phyloP scores from a whole-genome alignment of 2,888 invertebrate genomes.

The Trichopria drosophilae region DNA sequence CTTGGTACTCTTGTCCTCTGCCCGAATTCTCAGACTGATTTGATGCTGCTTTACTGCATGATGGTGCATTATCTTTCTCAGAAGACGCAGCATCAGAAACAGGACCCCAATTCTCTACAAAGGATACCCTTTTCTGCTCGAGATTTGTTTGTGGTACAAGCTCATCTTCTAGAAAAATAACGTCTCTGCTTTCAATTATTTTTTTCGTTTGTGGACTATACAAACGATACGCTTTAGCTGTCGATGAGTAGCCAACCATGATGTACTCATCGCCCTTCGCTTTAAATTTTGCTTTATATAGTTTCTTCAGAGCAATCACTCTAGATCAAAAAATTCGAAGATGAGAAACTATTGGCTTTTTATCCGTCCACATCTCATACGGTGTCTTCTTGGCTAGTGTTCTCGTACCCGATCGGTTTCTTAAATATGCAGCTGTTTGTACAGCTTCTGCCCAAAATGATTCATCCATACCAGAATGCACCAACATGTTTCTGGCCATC shows the following conservation, averaged over 20 bases:
- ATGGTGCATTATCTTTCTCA: background rate
- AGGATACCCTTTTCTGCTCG: background rate
- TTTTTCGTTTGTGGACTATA: no score
- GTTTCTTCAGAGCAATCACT: slow-evolving; percentile 1
- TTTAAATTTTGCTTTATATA: slow-evolving; percentile 1
- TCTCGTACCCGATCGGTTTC: slow-evolving; percentile 3
- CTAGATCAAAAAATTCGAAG: background rate
- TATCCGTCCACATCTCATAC: background rate
- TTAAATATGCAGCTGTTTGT: background rate
- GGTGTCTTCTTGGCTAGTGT: background rate
- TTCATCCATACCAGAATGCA: slow-evolving; percentile 2
- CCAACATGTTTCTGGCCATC: slow-evolving; percentile 3
- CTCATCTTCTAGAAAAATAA: background rate
- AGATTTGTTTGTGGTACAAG: background rate
- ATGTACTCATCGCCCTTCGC: slow-evolving; percentile 1
- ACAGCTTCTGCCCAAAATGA: slow-evolving; percentile 4
- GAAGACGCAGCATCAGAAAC: background rate
- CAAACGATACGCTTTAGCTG: background rate
- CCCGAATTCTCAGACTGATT: background rate
- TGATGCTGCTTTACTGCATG: background rate
- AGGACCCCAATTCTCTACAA: background rate
- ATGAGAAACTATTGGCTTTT: background rate
- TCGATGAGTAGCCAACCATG: slow-evolving; percentile 1
- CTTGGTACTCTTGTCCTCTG: no score
- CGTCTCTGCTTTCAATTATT: slow-evolving; percentile 2